Conservation (phyloP, 2,888 invertebrate genomes). For the Polydrusus tereticollis region DNA sequence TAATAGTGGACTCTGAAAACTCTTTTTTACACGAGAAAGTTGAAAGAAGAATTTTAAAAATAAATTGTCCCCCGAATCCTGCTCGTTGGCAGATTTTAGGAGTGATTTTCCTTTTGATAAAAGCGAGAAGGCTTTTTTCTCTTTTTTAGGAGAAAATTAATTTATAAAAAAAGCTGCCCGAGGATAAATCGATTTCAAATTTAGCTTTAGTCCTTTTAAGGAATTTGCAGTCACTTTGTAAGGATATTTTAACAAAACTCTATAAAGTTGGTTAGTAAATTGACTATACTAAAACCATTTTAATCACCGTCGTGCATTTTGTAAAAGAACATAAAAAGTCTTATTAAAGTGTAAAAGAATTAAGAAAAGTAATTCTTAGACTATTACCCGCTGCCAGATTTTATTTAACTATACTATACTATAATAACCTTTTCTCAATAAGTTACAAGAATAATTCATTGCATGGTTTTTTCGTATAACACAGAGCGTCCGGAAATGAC, state of each 20-base stretch:
- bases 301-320: not conserved
- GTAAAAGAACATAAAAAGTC: not conserved
- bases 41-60: not conserved
- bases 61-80: not conserved
- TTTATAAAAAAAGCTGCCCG: constrained; percentile 9
- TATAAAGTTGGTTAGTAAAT: constrained; percentile 1
- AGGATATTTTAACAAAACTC: constrained; percentile 6
- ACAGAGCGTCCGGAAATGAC: too few species aligned
- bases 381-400: too few species aligned
- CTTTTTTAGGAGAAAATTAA: constrained; percentile 12
- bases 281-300: not conserved
- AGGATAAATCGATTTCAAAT: constrained; percentile 16
- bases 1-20: not conserved
- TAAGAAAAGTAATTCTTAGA: too few species aligned
- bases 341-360: too few species aligned
- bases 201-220: not conserved
- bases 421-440: too few species aligned
- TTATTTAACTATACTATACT: too few species aligned
- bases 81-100: constrained; percentile 1
- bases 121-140: constrained; percentile 5
- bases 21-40: not conserved
- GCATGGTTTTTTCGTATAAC: too few species aligned
- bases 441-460: too few species aligned
- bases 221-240: constrained; percentile 1
- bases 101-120: constrained; percentile 8